Evolutionary conservation across 2,888 invertebrate species (phyloP), one percentile per base, ranked within the genome.

Genomic region (Drosophila lacicola): DNA sequence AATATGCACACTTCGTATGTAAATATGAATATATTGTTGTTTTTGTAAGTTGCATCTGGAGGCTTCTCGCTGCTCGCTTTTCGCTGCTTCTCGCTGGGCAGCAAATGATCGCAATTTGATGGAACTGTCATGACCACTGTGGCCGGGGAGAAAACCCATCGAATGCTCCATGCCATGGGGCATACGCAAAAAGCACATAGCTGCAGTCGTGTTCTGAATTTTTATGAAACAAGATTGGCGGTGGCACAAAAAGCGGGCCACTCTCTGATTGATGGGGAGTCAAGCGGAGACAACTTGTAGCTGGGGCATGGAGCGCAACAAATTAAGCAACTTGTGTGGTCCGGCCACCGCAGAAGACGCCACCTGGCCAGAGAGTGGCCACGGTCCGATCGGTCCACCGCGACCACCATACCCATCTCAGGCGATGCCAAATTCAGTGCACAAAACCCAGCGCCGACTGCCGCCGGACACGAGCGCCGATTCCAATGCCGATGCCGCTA

Each of bases 261-360:
- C 78, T 70, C 64, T 51, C 86, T 85, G 85, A 85, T 85, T 85
- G 85, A 85, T 83, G 83, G 80, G 83, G 85, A 85, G 83, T 88
- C 85, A 85, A 77, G 83, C 81, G 85, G 85, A 87, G 74, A 77
- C 85, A 88, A 81, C 80, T 75, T 69, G 78, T 64, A 66, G 62
- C 63, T 54, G 65, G 53, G 60, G 68, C 80, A 78, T 82, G 82
- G 74, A 74, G 82, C 71, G 88, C 85, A 85, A 88, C 85, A 85
- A 85, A 85, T 85, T 85, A 85, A 85, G 80, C 88, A 69, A 81
- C 88, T 88, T 85, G 85, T 85, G 85, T 85, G 85, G 85, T 78
- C 85, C 47, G 74, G 78, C 78, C 74, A 70, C 80, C 86, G 75
- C 85, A 70, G 88, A 75, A 80, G 85, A 85, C 86, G 86, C 85